These are phyloP conservation scores for Corythornis leucogaster DNA, from an alignment of 2,797 vertebrate genomes.

Conservation along the genomic window DNA sequence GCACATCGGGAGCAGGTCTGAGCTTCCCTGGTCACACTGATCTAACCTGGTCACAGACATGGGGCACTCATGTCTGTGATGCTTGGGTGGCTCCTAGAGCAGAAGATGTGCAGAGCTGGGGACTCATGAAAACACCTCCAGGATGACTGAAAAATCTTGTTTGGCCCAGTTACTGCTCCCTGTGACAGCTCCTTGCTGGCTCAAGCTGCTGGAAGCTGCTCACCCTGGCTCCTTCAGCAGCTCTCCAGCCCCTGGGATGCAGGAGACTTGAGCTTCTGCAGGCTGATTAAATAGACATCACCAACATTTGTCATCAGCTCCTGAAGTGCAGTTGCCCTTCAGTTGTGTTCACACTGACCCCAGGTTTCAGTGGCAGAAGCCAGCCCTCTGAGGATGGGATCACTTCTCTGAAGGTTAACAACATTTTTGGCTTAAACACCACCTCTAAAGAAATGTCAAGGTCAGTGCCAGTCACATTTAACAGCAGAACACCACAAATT, in stretches of 20 bases:
- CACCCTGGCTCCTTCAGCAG: not conserved
- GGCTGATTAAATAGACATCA: not conserved
- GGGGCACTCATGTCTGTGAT: not conserved
- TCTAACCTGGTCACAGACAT: not conserved
- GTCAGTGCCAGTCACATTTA: not conserved
- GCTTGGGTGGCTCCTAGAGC: no score
- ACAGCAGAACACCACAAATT: not conserved
- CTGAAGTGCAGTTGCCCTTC: not conserved
- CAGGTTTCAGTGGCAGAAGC: not conserved
- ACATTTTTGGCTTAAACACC: not conserved
- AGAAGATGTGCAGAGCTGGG: no score
- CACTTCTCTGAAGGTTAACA: not conserved
- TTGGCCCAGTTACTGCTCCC: not conserved
- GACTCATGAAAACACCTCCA: not conserved
- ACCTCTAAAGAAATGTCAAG: not conserved
- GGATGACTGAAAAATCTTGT: not conserved
- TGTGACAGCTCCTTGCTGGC: not conserved
- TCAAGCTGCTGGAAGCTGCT: not conserved
- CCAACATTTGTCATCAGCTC: not conserved
- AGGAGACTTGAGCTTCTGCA: not conserved
- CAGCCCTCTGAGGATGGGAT: not conserved
- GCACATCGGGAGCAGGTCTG: not conserved
- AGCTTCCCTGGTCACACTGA: not conserved
- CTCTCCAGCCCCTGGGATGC: not conserved
- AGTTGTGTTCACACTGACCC: not conserved